Evolutionary conservation across 2,888 invertebrate species (phyloP), one percentile per base, ranked within the genome.

Genomic region (Salpingus planirostris): DNA sequence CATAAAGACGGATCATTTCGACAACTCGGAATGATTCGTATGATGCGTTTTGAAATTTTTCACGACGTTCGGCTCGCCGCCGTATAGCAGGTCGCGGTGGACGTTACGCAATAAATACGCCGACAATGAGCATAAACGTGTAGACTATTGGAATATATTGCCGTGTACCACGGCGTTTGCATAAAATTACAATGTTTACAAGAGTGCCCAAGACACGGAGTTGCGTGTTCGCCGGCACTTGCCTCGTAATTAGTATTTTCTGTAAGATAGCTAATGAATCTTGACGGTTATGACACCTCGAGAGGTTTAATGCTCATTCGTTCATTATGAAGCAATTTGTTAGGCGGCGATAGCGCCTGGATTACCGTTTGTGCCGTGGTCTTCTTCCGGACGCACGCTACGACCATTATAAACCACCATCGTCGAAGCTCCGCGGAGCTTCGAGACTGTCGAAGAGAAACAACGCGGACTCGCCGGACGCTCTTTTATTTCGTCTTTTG

Each of bases 181-280:
- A 35, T 21, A 25, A 25, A 35, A 35, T 34, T 34, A 34, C 29
- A 13, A 12, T 36, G 36, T 36, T 40, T 40, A 40, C 31, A 26
- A 12, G 29, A 13, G 21, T 21, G 24, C 28, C 28, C 13, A 27
- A 22, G 11, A 13, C 22, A 11, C 12, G 29, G 15, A 30, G 7
- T 40, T 34, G 43, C 43, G 32, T 40, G 40, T 22, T 36, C 12
- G 1, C 24, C 25, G 26, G 34, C 31, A 33, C 31, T 42, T 25
- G 18, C 11, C 34, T 31, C 36, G 23, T 40, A 40, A 43, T 43
- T 43, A 38, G 38, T 40, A 38, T 43, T 40, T 43, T 38, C 36
- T 27, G 15, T 26, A 33, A 40, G 36, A 41, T 34, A 31, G 27
- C 40, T 43, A 43, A 43, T 40, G 38, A 40, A 40, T 38, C 32